Evolutionary conservation across 2,888 invertebrate species (phyloP).

Genomic region (Lasiommata megera): DNA sequence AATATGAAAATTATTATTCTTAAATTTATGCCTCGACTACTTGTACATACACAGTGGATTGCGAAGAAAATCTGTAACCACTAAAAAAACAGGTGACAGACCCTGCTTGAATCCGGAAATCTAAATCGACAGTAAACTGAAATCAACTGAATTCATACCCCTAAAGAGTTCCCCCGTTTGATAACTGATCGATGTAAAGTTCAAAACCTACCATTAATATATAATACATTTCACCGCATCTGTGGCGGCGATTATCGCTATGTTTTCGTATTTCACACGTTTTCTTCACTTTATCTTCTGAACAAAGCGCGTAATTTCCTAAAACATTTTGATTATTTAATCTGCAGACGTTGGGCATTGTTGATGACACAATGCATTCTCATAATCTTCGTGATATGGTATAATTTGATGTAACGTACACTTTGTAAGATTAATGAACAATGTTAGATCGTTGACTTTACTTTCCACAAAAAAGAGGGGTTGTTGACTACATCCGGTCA

Average conservation of each 20-base stretch:
- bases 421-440: slow-evolving; percentile 10
- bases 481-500: not conserved
- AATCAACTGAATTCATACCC: not conserved
- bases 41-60: too few relatives aligned
- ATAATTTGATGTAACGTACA: slow-evolving; percentile 21
- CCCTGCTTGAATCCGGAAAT: too few relatives aligned
- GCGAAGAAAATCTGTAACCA: too few relatives aligned
- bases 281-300: slow-evolving; percentile 40
- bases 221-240: slow-evolving; percentile 5
- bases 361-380: slow-evolving; percentile 26
- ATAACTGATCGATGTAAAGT: not conserved
- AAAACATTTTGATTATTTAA: slow-evolving; percentile 43
- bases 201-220: not conserved
- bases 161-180: not conserved
- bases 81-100: too few relatives aligned
- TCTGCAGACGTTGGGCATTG: slow-evolving; percentile 26
- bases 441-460: slow-evolving; percentile 11
- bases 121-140: too few relatives aligned
- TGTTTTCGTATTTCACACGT: slow-evolving; percentile 40
- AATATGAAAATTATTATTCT: too few relatives aligned
- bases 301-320: slow-evolving; percentile 41
- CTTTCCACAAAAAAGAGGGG: slow-evolving; percentile 1
- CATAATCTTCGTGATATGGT: slow-evolving; percentile 23
- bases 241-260: slow-evolving; percentile 7
- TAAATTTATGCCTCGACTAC: too few relatives aligned